Conservation (phyloP, 2,888 invertebrate species). For the Nipponacmea schrenckii region DNA sequence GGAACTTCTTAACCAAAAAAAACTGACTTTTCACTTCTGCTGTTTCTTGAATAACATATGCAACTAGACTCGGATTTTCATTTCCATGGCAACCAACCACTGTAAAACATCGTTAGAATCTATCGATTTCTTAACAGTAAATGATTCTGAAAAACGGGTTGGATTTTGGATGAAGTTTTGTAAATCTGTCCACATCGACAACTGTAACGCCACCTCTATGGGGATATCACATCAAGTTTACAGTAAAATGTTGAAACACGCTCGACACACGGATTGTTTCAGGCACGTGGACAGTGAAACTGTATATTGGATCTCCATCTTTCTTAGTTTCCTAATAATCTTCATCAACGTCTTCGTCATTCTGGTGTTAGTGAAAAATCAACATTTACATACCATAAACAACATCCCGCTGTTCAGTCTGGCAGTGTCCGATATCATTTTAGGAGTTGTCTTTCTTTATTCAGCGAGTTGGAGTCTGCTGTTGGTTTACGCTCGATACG, state of each 20-base stretch:
- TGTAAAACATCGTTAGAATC: background rate
- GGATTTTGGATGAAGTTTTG: slow-evolving; percentile 32
- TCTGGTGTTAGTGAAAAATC: slow-evolving; percentile 19
- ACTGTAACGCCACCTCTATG: slow-evolving; percentile 23
- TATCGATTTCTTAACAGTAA: slow-evolving; percentile 8
- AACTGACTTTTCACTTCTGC: too few relatives aligned
- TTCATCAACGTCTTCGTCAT: slow-evolving; percentile 26
- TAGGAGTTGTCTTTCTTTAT: slow-evolving; percentile 32
- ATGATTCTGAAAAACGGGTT: background rate
- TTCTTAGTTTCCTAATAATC: slow-evolving; percentile 30
- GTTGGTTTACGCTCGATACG: slow-evolving; percentile 24
- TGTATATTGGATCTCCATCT: slow-evolving; percentile 29
- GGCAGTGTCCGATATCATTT: slow-evolving; percentile 31
- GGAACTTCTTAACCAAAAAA: too few relatives aligned
- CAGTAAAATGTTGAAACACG: slow-evolving; percentile 14
- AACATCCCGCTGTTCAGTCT: slow-evolving; percentile 30
- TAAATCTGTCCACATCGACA: slow-evolving; percentile 24
- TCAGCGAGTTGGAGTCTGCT: slow-evolving; percentile 30
- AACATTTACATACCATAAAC: slow-evolving; percentile 19
- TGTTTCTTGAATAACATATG: too few relatives aligned
- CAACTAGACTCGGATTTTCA: too few relatives aligned
- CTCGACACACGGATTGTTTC: slow-evolving; percentile 28
- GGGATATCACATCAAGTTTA: slow-evolving; percentile 16
- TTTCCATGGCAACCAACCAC: too few relatives aligned
- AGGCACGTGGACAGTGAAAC: slow-evolving; percentile 19